Percentiles rank a stretch among this genome's conserved stretches.
These are phyloP conservation scores for Strix aluco DNA, from an alignment of 2,113 vertebrate species.

Conservation along the genomic window DNA sequence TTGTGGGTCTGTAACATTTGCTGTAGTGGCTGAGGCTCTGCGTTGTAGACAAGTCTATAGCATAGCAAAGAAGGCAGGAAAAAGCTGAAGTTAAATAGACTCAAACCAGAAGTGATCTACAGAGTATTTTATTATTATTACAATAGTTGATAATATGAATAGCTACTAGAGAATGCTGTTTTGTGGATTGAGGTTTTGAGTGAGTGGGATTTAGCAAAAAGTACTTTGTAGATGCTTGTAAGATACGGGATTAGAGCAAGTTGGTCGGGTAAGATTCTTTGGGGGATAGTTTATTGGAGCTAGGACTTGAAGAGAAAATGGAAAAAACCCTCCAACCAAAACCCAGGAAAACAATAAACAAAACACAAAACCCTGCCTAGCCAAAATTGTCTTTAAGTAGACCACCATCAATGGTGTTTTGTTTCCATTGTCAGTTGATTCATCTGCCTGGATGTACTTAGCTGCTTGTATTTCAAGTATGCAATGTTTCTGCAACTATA, in stretches of 20 bases:
- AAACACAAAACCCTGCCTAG: not conserved
- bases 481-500: not conserved
- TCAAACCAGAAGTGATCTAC: not conserved
- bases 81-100: not conserved
- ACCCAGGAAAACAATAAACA: not conserved
- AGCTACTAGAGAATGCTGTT: not conserved
- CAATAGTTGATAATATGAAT: not conserved
- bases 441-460: not conserved
- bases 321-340: not conserved
- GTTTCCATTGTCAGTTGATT: not conserved
- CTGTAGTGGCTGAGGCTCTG: not conserved
- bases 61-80: not conserved
- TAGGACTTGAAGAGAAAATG: not conserved
- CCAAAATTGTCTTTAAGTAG: not conserved
- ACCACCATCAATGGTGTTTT: not conserved
- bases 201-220: not conserved
- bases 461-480: not conserved
- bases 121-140: not conserved
- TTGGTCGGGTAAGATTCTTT: not conserved
- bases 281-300: not conserved
- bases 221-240: not conserved
- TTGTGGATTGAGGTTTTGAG: not conserved
- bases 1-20: not conserved
- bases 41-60: no score
- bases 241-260: not conserved